Evolutionary conservation across 2,888 invertebrate species (phyloP), one percentile per base, ranked within the genome.

Genomic region (Heliconius cydno): DNA sequence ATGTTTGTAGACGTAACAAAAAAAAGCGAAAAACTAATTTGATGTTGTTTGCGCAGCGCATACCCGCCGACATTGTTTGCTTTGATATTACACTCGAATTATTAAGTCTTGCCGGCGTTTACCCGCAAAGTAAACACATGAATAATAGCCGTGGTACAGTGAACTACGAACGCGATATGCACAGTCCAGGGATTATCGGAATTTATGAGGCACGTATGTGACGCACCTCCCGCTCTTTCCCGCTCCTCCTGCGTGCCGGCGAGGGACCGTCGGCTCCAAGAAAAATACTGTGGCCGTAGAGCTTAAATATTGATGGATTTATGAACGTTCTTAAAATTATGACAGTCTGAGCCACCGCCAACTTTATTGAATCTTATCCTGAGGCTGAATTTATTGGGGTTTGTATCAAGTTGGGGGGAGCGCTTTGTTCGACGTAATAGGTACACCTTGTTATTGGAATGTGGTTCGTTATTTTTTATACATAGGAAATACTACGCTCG

Each of bases 301-400:
- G 94, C 94, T 94, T 94, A 92, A 92, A 90, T 90, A 94, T 92
- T 94, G 95, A 95, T 92, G 92, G 94, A 95, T 95, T 94, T 95
- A 95, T 94, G 93, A 90, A 90, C 90, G 90, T 88, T 92, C 92
- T 92, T 92, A 91, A 93, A 93, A 92, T 92, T 92, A 94, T 93
- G 93, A 93, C 93, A 92, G 89, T 85, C 84, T 85, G 86, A 87
- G 87, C 92, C 88, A 91, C 90, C 87, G 88, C 89, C 88, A 91
- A 90, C 91, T 92, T 94, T 92, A 91, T 93, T 92, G 92, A 93
- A 92, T 90, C 90, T 91, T 90, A 91, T 92, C 91, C 89, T 86
- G 87, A 83, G 87, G 86, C 88, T 88, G 89, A 91, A 93, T 92
- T 93, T 93, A 92, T 93, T 88, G 91, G 88, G 84, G 87, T 85